Conservation (phyloP, 2,113 vertebrate genomes). For the Syngnathus scovelli region DNA sequence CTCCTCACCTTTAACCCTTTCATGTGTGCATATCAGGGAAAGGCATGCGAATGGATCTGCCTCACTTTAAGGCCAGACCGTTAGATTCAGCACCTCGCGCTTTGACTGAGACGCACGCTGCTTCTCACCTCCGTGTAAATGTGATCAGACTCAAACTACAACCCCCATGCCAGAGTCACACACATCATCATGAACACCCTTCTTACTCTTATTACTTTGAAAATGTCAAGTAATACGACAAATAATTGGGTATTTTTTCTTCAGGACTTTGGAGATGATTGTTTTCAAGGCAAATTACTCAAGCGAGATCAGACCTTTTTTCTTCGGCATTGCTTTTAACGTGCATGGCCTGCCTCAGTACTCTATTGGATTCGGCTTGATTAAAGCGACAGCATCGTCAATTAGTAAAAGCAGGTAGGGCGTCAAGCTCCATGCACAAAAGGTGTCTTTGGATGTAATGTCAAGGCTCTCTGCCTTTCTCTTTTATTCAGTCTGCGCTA, state of each 20-base stretch:
- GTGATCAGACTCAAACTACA: slow-evolving; percentile 11
- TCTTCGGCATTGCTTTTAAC: too few relatives aligned
- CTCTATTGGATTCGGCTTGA: slow-evolving; percentile 1
- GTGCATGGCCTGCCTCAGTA: too few relatives aligned
- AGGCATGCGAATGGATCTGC: slow-evolving; percentile 3
- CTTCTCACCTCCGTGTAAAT: slow-evolving; percentile 30
- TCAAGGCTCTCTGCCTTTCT: neutral
- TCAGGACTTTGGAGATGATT: too few relatives aligned
- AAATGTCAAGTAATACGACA: too few relatives aligned
- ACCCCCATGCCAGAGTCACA: neutral
- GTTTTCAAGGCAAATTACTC: too few relatives aligned
- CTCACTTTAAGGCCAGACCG: neutral
- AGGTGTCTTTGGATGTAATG: neutral
- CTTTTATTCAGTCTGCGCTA: neutral
- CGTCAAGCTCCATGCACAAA: neutral
- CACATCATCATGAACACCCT: too few relatives aligned
- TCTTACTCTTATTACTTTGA: too few relatives aligned
- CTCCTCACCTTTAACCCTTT: slow-evolving; percentile 64
- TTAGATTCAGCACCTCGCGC: slow-evolving; percentile 26
- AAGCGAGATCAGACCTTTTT: too few relatives aligned
- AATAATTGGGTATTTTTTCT: too few relatives aligned
- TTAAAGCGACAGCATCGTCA: neutral
- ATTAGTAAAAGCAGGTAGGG: slow-evolving; percentile 3
- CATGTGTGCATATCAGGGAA: slow-evolving; percentile 52
- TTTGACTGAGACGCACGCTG: neutral